Conservation (phyloP, 2,113 vertebrate species). For the Physeter macrocephalus region DNA sequence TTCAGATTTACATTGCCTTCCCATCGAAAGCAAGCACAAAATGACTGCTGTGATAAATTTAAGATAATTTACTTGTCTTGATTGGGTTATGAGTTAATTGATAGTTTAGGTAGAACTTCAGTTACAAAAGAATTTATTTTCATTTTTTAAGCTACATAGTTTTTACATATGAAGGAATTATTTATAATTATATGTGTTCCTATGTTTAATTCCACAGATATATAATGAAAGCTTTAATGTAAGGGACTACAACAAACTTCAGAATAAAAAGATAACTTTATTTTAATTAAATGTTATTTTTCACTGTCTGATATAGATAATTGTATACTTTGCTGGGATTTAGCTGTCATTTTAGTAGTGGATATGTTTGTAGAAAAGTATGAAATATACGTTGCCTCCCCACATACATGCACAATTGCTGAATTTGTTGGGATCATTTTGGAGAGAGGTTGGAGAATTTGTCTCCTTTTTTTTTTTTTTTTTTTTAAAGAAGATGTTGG, state of each 20-base stretch:
- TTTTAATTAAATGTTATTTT: slow-evolving; percentile 9
- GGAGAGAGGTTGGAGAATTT: neutral
- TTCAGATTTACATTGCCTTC: neutral
- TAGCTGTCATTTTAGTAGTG: neutral
- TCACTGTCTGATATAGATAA: slow-evolving; percentile 17
- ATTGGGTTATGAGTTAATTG: neutral
- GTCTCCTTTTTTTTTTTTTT: neutral
- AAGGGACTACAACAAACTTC: neutral
- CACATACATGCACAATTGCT: neutral
- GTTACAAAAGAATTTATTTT: neutral
- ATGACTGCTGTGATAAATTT: neutral
- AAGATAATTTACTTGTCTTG: neutral
- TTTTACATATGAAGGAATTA: neutral
- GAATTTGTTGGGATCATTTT: neutral
- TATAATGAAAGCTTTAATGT: neutral
- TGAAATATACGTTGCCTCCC: neutral
- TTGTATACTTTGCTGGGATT: neutral
- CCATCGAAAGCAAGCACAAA: neutral
- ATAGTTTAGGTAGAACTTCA: neutral
- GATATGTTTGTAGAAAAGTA: neutral
- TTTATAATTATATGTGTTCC: slow-evolving; percentile 3
- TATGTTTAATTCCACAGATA: neutral
- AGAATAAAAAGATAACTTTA: slow-evolving; percentile 1
- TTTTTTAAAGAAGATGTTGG: too few relatives aligned
- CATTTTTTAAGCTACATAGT: neutral